These are phyloP conservation scores for Ditylenchus dipsaci DNA, from an alignment of 1,140 invertebrate species.

Conservation along the genomic window DNA sequence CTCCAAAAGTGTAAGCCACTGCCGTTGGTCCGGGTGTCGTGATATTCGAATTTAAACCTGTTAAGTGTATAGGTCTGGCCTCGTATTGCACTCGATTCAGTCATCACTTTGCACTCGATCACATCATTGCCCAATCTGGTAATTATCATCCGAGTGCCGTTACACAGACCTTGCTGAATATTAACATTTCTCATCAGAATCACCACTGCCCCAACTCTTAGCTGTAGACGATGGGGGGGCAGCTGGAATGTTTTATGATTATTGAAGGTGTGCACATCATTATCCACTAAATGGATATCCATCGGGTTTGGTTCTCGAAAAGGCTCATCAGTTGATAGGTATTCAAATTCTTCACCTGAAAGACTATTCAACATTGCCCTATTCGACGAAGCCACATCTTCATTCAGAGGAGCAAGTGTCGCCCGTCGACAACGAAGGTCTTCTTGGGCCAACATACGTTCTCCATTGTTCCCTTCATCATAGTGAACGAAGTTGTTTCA, in stretches of 20 bases:
- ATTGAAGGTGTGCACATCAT: background rate
- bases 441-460: background rate
- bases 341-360: too few relatives aligned
- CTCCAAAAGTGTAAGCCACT: too few relatives aligned
- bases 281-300: constrained; percentile 7
- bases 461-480: background rate
- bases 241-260: background rate
- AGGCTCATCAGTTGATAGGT: background rate
- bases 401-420: background rate
- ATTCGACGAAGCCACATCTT: background rate
- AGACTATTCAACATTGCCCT: background rate
- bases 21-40: too few relatives aligned
- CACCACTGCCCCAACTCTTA: too few relatives aligned
- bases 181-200: too few relatives aligned
- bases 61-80: constrained; percentile 59
- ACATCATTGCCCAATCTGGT: background rate
- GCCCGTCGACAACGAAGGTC: too few relatives aligned
- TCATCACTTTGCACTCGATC: too few relatives aligned
- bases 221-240: too few relatives aligned
- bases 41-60: too few relatives aligned
- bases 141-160: constrained; percentile 17
- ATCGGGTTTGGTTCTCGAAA: background rate
- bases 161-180: constrained; percentile 7
- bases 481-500: background rate
- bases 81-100: background rate